These are phyloP conservation scores for Galagoides demidoff DNA, from an alignment of 2,797 vertebrate species.

Conservation along the genomic window DNA sequence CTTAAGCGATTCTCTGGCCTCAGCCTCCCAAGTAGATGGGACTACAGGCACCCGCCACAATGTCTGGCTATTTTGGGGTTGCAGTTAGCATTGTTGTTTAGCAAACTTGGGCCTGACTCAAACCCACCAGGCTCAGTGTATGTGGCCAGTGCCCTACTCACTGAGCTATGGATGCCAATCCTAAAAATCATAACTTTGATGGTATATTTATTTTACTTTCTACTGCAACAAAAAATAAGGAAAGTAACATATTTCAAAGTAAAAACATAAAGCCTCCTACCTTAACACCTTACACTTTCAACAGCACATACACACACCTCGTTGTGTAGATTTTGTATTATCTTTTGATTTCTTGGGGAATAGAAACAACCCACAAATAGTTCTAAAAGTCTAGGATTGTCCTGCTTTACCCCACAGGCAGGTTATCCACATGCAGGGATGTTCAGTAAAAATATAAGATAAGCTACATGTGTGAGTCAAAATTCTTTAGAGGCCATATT, in stretches of 20 bases:
- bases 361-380: neutral
- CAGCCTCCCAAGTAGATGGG: no score
- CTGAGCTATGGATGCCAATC: no score
- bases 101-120: no score
- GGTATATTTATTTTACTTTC: neutral
- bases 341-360: neutral
- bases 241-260: neutral
- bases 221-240: neutral
- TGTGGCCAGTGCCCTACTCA: no score
- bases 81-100: no score
- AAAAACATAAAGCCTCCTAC: neutral
- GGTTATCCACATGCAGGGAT: neutral
- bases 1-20: no score
- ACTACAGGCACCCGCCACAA: no score
- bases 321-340: neutral
- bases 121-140: no score
- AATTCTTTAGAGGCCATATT: neutral
- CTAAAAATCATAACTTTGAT: neutral
- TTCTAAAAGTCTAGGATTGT: neutral
- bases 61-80: no score
- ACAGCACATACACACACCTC: neutral
- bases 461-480: neutral
- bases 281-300: neutral
- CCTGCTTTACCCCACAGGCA: neutral
- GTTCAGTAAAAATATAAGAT: neutral